Evolutionary conservation across 2,888 invertebrate species (phyloP), one percentile per base, ranked within the genome.

Genomic region (Eupithecia dodoneata): DNA sequence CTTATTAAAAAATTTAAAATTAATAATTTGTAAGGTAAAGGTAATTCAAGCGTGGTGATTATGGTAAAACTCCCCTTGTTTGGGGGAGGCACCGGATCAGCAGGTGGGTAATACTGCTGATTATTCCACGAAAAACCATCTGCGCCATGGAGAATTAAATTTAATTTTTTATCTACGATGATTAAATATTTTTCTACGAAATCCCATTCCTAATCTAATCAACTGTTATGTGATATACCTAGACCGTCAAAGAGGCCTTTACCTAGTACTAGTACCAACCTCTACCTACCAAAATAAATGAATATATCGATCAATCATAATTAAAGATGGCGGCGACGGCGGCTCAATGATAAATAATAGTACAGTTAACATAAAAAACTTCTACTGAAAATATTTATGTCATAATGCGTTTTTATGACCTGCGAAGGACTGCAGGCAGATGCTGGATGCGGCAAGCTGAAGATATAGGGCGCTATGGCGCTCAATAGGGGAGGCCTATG

Each of bases 291-390:
- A 63, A 63, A 30, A 30, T 63, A 30, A 63, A 30, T 63, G 4
- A 63, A 63, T 63, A 18, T 30, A 63, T 63, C 63, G 63, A 63
- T 63, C 63, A 63, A 63, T 63, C 63, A 12, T 63, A 63, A 30
- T 63, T 12, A 30, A 63, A 12, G 30, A 63, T 63, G 63, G 30
- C 30, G 30, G 30, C 30, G 1, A 30, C 12, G 13, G 18, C 63
- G 63, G 63, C 30, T 63, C 63, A 63, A 30, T 30, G 63, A 63
- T 30, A 59, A 63, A 3, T 59, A 59, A 30, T n/a, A 1, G 63
- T 63, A 63, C 63, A 63, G 63, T 63, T 12, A 30, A 10, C 10
- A 63, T 63, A 3, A 63, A 18, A 63, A 63, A 30, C n/a, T 30
- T 30, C 0, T 30, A 30, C 30, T 30, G 30, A 30, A 30, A 30